phyloP scores from a whole-genome alignment of 2,797 vertebrate genomes.

The Mus caroli region DNA sequence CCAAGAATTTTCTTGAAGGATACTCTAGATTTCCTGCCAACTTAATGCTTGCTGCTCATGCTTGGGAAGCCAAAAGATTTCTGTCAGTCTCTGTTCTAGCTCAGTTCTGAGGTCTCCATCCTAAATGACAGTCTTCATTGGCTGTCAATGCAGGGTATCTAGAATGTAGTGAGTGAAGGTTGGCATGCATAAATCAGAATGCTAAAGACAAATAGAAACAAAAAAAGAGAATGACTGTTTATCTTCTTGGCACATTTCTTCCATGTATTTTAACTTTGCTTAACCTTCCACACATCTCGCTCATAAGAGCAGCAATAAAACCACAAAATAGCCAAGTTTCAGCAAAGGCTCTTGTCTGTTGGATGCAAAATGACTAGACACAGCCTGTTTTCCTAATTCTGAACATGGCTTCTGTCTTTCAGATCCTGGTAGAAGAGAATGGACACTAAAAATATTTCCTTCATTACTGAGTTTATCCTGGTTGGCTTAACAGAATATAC shows the following conservation, averaged over 20 bases:
- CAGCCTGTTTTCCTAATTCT: background rate
- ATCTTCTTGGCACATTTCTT: background rate
- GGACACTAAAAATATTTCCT: conserved; percentile 50
- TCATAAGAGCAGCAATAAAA: background rate
- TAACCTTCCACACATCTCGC: background rate
- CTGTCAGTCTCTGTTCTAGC: background rate
- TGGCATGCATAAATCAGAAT: background rate
- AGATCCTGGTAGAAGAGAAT: conserved; percentile 56
- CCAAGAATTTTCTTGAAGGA: background rate
- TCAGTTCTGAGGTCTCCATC: background rate
- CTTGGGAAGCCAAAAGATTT: background rate
- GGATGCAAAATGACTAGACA: background rate
- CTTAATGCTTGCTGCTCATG: background rate
- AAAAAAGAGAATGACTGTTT: background rate
- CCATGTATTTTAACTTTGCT: background rate
- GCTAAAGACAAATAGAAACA: background rate
- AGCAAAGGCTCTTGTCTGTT: background rate
- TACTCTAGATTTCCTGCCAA: background rate
- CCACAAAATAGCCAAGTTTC: background rate
- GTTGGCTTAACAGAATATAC: conserved; percentile 58
- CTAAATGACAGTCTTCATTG: background rate
- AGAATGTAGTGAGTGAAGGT: background rate
- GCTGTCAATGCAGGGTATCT: background rate
- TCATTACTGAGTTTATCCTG: conserved; percentile 74
- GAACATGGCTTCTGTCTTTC: background rate